Base-by-base conservation (phyloP, 2,888 invertebrate genomes). In the Cacoxenus indagator region DNA sequence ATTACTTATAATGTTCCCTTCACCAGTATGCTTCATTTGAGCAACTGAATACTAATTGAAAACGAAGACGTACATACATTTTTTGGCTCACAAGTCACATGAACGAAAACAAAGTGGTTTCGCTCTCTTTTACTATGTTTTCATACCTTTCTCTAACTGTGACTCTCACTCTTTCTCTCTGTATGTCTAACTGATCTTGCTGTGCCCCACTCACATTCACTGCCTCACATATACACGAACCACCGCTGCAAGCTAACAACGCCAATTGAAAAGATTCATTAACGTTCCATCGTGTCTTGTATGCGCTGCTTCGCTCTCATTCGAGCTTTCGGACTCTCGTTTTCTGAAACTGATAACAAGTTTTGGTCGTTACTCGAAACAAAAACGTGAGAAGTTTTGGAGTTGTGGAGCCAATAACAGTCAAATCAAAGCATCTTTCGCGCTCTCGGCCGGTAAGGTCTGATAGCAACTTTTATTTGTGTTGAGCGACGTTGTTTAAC, bases 331-430 rank as follows among this genome's bases (percentile, higher is more conserved):
- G 8, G 4, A 11, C 14, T 31, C 11, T 59, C 26, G 8, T 27
- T 19, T 14, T 2, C 31, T 5, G 17, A 29, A 31, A 31, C 31
- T 59, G 59, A 59, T 59, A 59, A 59, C 59, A 59, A 59, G 59
- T 59, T 59, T 37, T 59, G 31, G 19, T 9, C 27, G 29, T 11
- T 9, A 26, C 26, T 59, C 31, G 59, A 29, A 59, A 59, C n/a
- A n/a, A 59, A 59, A 62, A n/a, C 43, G 61, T 45, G 61, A 62
- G 45, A 62, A 62, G 45, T 43, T 45, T 62, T 37, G 14, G n/a
- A 62, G 11, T 14, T n/a, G n/a, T n/a, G n/a, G n/a, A n/a, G n/a
- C 43, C 61, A 27, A 61, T 43, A 57, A 8, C 57, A 27, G 29
- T 17, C 2, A 57, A 57, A 57, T 14, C 57, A 27, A 57, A 27